phyloP scores from a whole-genome alignment of 2,888 invertebrate species.

The Epinotia nisella region DNA sequence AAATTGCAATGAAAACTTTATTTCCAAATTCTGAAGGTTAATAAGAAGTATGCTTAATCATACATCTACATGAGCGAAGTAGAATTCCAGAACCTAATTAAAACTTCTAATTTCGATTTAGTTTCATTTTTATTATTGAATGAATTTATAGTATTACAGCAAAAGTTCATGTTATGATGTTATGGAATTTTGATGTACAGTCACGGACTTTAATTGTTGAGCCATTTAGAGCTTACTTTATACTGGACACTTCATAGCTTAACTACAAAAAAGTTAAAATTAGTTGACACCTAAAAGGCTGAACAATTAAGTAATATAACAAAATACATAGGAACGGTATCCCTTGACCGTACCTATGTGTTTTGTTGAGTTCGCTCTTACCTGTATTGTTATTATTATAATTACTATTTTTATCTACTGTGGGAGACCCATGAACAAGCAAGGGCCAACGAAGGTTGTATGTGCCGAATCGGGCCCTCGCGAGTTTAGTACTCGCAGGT shows the following conservation, averaged over 20 bases:
- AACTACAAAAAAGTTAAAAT: too few species aligned
- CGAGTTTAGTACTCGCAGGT: background rate
- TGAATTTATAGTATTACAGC: background rate
- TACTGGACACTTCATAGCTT: too few species aligned
- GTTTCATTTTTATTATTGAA: background rate
- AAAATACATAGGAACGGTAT: too few species aligned
- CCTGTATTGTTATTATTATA: background rate
- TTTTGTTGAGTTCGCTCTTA: background rate
- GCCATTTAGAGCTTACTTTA: too few species aligned
- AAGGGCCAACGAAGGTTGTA: background rate
- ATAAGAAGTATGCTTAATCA: background rate
- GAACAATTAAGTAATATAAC: too few species aligned
- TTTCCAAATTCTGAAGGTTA: background rate
- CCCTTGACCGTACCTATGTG: too few species aligned
- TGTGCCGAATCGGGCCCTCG: conserved; percentile 18
- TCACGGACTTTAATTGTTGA: too few species aligned
- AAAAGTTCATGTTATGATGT: background rate
- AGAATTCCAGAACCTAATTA: background rate
- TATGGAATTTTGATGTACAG: background rate
- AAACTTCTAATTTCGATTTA: conserved; percentile 1
- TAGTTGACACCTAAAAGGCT: too few species aligned
- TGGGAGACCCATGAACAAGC: background rate
- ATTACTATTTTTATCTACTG: background rate
- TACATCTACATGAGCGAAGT: background rate
- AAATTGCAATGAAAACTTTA: background rate